phyloP scores from a whole-genome alignment of 2,113 vertebrate genomes.

The Odocoileus hemionus region DNA sequence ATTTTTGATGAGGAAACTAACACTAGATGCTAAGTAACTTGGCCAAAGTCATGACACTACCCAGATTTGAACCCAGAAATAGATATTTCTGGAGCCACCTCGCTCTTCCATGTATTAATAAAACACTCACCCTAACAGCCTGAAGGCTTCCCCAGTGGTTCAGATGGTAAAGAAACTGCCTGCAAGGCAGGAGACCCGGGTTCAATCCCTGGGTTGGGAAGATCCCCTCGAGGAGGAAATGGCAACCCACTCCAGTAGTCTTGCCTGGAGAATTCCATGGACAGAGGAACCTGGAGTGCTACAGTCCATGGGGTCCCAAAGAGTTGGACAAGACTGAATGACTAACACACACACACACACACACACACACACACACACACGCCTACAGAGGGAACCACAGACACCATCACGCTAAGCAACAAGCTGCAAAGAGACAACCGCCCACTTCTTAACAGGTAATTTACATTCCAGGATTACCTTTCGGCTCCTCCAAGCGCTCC shows the following conservation, averaged over 20 bases:
- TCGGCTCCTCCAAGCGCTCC: background rate
- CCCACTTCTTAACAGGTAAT: background rate
- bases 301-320: background rate
- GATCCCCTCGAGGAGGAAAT: background rate
- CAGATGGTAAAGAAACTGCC: background rate
- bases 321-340: background rate
- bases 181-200: background rate
- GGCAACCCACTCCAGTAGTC: background rate
- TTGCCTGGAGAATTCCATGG: background rate
- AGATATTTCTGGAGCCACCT: background rate
- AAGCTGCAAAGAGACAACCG: background rate
- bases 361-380: background rate
- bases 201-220: background rate
- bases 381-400: background rate
- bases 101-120: background rate
- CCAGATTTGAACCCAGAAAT: background rate
- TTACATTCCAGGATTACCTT: background rate
- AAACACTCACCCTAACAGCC: background rate
- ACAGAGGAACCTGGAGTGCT: background rate
- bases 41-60: background rate
- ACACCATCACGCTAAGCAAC: background rate
- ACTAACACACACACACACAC: background rate
- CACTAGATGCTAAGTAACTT: background rate
- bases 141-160: background rate
- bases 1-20: background rate